Conservation (phyloP, 2,797 vertebrate species). For the Delichon dasypus region DNA sequence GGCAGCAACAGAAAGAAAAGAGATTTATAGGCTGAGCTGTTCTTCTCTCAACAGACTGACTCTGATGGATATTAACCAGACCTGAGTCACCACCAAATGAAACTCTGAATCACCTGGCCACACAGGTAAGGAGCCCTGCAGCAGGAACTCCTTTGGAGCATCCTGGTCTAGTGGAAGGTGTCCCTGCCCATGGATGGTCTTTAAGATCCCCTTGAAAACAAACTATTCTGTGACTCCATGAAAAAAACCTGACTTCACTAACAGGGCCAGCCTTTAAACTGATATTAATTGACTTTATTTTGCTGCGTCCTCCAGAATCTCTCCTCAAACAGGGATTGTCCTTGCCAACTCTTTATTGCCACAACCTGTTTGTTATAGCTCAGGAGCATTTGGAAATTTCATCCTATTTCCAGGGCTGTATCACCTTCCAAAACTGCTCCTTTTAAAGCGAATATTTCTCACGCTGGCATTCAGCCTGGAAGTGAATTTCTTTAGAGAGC, state of each 20-base stretch:
- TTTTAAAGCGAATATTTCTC: background rate
- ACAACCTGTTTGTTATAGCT: constrained; percentile 2
- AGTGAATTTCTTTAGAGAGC: constrained; percentile 13
- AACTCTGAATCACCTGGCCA: background rate
- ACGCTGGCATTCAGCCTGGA: background rate
- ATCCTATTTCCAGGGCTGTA: background rate
- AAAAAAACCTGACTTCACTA: background rate
- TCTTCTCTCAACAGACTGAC: background rate
- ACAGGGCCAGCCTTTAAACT: background rate
- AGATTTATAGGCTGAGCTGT: background rate
- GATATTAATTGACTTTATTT: background rate
- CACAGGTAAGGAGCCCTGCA: background rate
- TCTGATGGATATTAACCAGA: background rate
- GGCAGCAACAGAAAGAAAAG: background rate
- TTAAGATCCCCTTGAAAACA: background rate
- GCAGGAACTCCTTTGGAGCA: background rate
- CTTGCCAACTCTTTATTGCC: constrained; percentile 9
- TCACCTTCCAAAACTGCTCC: constrained; percentile 21
- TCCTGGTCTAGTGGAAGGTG: background rate
- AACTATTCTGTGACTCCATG: background rate
- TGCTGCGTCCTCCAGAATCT: background rate
- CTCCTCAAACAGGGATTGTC: background rate
- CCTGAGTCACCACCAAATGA: background rate
- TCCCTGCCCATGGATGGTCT: background rate
- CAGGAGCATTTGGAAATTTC: background rate